Evolutionary conservation across 2,888 invertebrate genomes (phyloP), one percentile per base, ranked within the genome.

Genomic region (Watsonalla cultraria): DNA sequence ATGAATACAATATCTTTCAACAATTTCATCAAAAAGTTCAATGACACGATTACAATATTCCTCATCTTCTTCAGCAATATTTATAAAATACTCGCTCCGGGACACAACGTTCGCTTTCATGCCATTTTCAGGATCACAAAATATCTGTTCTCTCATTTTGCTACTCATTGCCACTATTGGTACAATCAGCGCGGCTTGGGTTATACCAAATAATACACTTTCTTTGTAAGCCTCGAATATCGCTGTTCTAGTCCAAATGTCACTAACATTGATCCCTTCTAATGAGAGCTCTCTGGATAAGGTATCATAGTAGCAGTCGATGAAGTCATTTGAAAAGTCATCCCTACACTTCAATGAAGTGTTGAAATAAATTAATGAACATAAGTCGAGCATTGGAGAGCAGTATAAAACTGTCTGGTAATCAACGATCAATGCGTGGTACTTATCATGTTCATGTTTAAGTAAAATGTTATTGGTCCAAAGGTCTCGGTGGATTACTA

Each of bases 381-480:
- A 82, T 9, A 94, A 68, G 65, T 95, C 95, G 51, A 94, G 82
- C 65, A 93, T 92, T 0, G 95, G 93, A 0, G 94, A 92, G 5
- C 91, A 86, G 67, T 95, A 95, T 9, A 95, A 77, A 0, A 92
- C 88, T 49, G 95, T 85, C 75, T 95, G 95, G 68, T 92, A 95
- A 74, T 95, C 95, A 6, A 95, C 91, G 39, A 95, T 72, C 35
- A 93, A 69, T 45, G 92, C 91, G 2, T 92, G 80, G 2, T 86
- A 85, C 6, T 68, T 68, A 0, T 82, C 65, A 13, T 76, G 58
- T 5, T 69, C 54, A 46, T 68, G 73, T 63, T 83, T 86, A 15
- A 93, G 84, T 74, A 94, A 88, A 47, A 93, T 80, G 65, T 94
- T 94, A 66, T 93, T 94, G 0, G 86, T 80, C 93, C 94, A 94